Conservation (phyloP, 1,140 invertebrate species). For the Apis mellifera region Amel_HAv3.1 CM009946.2:6755001-6755500, state of each 20-base stretch:
- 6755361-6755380: slow-evolving; percentile 39
- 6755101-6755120: neutral
- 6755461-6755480: neutral
- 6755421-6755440: slow-evolving; percentile 65
- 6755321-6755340: no score
- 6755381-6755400: slow-evolving; percentile 48
- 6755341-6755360: slow-evolving; percentile 11
- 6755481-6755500: neutral
- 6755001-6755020: slow-evolving; percentile 22
- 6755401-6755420: slow-evolving; percentile 69
- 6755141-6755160: neutral
- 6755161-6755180: neutral
- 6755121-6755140: neutral
- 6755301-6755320: neutral
- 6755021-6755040: slow-evolving; percentile 48
- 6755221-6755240: neutral
- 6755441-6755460: slow-evolving; percentile 25
- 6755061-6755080: slow-evolving; percentile 30
- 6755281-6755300: neutral
- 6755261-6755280: neutral
- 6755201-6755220: neutral
- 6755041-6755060: slow-evolving; percentile 64
- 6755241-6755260: neutral
- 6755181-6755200: no score
- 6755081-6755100: slow-evolving; percentile 20